Conservation (phyloP, 2,888 invertebrate genomes). For the Lithophane ornitopus region DNA sequence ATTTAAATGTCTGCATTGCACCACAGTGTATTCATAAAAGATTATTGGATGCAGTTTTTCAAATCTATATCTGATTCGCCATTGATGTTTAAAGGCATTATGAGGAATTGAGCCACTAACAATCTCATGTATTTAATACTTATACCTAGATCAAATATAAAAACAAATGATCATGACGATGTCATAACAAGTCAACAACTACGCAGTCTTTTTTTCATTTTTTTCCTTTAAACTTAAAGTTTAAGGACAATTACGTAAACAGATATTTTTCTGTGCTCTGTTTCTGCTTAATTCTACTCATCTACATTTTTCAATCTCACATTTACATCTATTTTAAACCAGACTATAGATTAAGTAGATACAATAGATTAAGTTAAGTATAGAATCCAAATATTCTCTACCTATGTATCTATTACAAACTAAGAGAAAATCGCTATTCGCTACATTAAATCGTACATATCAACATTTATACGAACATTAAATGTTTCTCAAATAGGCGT, state of each 20-base stretch:
- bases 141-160: neutral
- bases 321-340: neutral
- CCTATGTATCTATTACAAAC: neutral
- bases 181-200: neutral
- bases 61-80: neutral
- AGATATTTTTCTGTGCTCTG: neutral
- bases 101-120: neutral
- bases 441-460: constrained; percentile 7
- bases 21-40: neutral
- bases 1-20: constrained; percentile 34
- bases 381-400: constrained; percentile 8
- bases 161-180: constrained; percentile 3
- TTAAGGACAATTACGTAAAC: neutral
- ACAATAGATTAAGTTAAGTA: neutral
- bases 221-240: constrained; percentile 2
- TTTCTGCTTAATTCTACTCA: neutral
- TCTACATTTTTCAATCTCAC: neutral
- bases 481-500: constrained; percentile 9
- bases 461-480: constrained; percentile 12
- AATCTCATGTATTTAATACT: neutral
- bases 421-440: constrained; percentile 1
- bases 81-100: neutral
- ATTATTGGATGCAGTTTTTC: constrained; percentile 5
- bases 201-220: neutral
- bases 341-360: neutral